Evolutionary conservation across 2,797 vertebrate species (phyloP), one percentile per base, ranked within the genome.

Genomic region (Protosalanx chinensis): DNA sequence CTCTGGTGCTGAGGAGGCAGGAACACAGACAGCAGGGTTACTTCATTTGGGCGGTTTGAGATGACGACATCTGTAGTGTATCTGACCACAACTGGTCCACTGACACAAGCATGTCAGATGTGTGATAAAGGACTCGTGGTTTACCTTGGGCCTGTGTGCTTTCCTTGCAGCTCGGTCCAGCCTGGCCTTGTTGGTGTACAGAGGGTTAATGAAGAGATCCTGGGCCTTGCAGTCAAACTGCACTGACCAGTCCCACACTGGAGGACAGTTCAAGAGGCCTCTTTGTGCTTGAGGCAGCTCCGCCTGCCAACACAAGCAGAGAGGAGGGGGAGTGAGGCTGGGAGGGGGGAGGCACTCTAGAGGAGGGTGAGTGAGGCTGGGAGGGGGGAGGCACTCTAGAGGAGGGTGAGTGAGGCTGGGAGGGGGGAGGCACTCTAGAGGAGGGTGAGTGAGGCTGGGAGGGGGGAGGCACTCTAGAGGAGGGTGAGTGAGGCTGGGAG

Each of bases 241-340:
- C 66, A 95, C 89, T 61, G 93, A 93, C 95, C 95, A 96, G 67
- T 96, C 93, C 95, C 95, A 96, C 81, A 94, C 94, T 0, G 91
- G 86, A 67, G 91, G 92, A 79, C 92, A 93, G 74, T 72, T 93
- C 91, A 94, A 91, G 86, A 91, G 84, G 73, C 86, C 78, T 18
- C 90, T 91, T 88, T 93, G 92, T 91, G 86, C 70, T 20, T 88
- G 80, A 58, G 79, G 84, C 68, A 80, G 87, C 81, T 93, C 92
- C 18, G 81, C 88, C 95, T 96, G 93, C 91, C 90, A 93, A 91
- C 78, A 89, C 74, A 92, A 92, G 83, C 10, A 70, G 73, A 82
- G 49, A 80, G 46, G 72, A 35, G 20, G 57, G 71, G 64, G 62
- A 33, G 23, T 37, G 64, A 69, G 66, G 30, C 64, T 56, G 60